A percentile compares a stretch with the other conserved stretches of the same genome.
phyloP scores from a whole-genome alignment of 2,797 vertebrate genomes.

The Staurois parvus region DNA sequence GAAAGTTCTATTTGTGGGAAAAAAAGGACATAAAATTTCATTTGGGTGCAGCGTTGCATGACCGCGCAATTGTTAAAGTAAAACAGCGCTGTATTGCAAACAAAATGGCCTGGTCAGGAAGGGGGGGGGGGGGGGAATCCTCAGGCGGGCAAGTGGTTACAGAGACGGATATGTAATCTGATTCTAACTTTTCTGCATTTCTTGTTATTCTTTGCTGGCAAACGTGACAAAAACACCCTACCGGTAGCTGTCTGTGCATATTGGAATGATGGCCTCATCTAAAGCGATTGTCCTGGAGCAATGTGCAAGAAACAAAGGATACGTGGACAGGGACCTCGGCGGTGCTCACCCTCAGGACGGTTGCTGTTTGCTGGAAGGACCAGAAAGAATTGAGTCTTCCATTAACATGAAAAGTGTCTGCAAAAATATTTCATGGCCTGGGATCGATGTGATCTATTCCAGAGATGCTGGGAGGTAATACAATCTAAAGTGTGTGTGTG shows the following conservation, averaged over 20 bases:
- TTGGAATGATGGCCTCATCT: conserved; percentile 78
- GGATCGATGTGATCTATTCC: conserved; percentile 78
- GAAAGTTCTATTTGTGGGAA: too few relatives aligned
- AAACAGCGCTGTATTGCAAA: too few relatives aligned
- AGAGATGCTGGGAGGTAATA: conserved; percentile 85
- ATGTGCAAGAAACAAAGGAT: conserved; percentile 83
- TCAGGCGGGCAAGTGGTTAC: too few relatives aligned
- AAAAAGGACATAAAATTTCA: too few relatives aligned
- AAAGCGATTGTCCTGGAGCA: conserved; percentile 81
- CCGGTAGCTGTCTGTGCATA: conserved; percentile 83
- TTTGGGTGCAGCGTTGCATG: too few relatives aligned
- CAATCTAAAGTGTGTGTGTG: too few relatives aligned
- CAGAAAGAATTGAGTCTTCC: conserved; percentile 78
- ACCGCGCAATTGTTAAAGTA: too few relatives aligned
- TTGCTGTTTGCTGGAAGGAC: conserved; percentile 79
- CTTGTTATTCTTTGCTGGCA: conserved; percentile 42
- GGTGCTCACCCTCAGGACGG: conserved; percentile 76
- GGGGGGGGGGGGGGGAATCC: too few relatives aligned
- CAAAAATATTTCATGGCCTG: conserved; percentile 70
- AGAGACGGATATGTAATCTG: conserved; percentile 4
- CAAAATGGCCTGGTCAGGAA: too few relatives aligned
- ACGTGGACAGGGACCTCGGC: conserved; percentile 79
- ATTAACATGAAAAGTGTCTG: conserved; percentile 79
- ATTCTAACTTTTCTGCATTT: conserved; percentile 32
- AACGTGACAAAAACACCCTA: not conserved